These are phyloP conservation scores for Nipponacmea schrenckii DNA, from an alignment of 2,888 invertebrate species.

Conservation along the genomic window DNA sequence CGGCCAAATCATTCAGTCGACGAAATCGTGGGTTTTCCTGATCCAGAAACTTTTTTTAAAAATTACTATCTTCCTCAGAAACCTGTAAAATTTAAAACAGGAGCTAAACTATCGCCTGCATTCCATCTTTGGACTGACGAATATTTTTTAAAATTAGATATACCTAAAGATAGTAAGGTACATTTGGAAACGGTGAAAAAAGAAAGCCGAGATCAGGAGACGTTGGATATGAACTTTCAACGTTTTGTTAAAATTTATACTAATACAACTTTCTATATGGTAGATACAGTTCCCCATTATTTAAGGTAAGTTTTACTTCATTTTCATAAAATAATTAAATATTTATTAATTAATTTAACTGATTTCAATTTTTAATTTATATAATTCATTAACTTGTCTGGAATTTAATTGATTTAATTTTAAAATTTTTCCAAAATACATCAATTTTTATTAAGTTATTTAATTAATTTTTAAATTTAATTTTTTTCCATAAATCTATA, in stretches of 20 bases:
- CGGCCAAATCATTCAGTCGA: constrained; percentile 44
- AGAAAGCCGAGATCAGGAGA: constrained; percentile 55
- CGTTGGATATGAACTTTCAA: constrained; percentile 49
- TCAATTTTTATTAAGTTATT: too few species aligned
- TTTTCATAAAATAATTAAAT: too few species aligned
- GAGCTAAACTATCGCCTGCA: constrained; percentile 52
- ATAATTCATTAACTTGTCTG: too few species aligned
- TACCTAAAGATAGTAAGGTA: constrained; percentile 44
- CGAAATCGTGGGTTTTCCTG: constrained; percentile 50
- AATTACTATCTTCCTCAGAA: constrained; percentile 47
- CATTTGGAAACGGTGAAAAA: constrained; percentile 63
- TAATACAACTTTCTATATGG: constrained; percentile 60
- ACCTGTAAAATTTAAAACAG: constrained; percentile 60
- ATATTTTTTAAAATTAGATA: constrained; percentile 52
- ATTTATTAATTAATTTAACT: too few species aligned
- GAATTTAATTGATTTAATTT: too few species aligned
- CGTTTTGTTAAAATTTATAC: constrained; percentile 62
- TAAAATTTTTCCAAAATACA: too few species aligned
- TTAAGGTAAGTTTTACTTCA: constrained; percentile 43
- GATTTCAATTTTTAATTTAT: too few species aligned
- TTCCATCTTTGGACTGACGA: constrained; percentile 61
- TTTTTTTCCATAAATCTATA: too few species aligned
- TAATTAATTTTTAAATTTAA: too few species aligned
- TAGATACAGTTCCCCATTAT: constrained; percentile 57
- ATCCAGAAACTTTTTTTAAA: constrained; percentile 50